phyloP scores from a whole-genome alignment of 1,140 invertebrate species.

The Lineus longissimus region DNA sequence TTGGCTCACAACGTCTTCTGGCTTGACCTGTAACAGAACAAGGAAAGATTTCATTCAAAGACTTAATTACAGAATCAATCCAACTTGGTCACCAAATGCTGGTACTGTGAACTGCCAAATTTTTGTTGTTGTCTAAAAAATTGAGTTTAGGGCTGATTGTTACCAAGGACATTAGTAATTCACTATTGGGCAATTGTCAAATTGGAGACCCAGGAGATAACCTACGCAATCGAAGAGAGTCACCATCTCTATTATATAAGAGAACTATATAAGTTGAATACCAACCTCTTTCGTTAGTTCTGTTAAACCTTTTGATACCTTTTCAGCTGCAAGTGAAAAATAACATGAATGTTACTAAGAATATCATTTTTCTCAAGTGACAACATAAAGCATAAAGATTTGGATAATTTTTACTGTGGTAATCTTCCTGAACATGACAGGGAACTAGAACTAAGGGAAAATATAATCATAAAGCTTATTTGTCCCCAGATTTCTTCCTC shows the following conservation, averaged over 20 bases:
- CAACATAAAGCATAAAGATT: neutral
- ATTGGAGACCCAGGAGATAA: neutral
- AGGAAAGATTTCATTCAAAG: neutral
- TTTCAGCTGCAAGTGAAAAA: constrained; percentile 63
- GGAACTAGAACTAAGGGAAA: too few relatives aligned
- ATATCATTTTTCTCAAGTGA: neutral
- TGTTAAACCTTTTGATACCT: constrained; percentile 73
- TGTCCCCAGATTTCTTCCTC: too few relatives aligned
- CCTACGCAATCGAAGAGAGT: too few relatives aligned
- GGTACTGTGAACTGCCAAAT: neutral
- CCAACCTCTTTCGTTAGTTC: constrained; percentile 66
- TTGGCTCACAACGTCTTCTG: neutral
- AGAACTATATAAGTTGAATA: neutral
- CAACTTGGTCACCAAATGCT: neutral
- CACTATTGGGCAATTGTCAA: neutral
- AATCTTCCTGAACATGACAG: too few relatives aligned
- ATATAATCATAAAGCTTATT: too few relatives aligned
- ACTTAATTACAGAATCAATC: neutral
- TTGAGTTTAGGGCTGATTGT: neutral
- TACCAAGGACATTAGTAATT: neutral
- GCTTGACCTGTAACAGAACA: neutral
- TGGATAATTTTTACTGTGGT: too few relatives aligned
- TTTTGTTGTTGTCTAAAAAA: too few relatives aligned
- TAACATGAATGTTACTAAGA: constrained; percentile 12
- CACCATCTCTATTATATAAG: neutral